Percentiles rank a stretch among this genome's conserved stretches.
phyloP scores from a whole-genome alignment of 2,888 invertebrate species.

The Drosophila vallismaia region DNA sequence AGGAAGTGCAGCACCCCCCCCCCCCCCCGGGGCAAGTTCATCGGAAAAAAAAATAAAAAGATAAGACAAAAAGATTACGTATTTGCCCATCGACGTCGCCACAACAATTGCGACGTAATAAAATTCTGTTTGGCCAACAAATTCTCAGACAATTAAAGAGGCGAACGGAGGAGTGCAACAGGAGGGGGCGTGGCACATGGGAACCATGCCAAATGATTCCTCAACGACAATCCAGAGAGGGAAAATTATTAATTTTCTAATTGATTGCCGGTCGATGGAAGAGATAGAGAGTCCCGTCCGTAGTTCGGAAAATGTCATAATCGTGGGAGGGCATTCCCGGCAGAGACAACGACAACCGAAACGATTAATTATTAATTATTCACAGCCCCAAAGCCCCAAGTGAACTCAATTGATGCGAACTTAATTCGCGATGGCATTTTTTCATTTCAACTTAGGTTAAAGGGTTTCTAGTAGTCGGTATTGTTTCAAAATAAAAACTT shows the following conservation, averaged over 20 bases:
- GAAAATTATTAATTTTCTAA: constrained; percentile 22
- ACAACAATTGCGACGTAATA: constrained; percentile 38
- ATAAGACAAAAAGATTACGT: constrained; percentile 60
- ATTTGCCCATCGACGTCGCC: constrained; percentile 53
- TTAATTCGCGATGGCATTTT: no score
- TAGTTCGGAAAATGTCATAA: no score
- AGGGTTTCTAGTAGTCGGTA: no score
- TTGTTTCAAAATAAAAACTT: no score
- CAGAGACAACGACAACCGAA: no score
- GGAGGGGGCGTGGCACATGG: constrained; percentile 18
- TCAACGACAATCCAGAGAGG: no score
- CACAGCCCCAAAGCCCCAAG: neutral
- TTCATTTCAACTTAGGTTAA: no score
- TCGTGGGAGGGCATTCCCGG: constrained; percentile 1
- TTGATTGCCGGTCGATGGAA: constrained; percentile 10
- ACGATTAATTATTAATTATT: neutral
- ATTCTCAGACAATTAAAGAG: constrained; percentile 2
- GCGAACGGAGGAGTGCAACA: neutral
- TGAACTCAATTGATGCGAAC: neutral
- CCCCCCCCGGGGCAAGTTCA: constrained; percentile 7
- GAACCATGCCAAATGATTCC: constrained; percentile 17
- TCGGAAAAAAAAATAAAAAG: constrained; percentile 23
- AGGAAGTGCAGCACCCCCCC: neutral
- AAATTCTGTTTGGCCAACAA: constrained; percentile 35
- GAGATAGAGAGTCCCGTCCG: no score